Conservation (phyloP, 2,113 vertebrate genomes). For the Nothoprocta pentlandii region DNA sequence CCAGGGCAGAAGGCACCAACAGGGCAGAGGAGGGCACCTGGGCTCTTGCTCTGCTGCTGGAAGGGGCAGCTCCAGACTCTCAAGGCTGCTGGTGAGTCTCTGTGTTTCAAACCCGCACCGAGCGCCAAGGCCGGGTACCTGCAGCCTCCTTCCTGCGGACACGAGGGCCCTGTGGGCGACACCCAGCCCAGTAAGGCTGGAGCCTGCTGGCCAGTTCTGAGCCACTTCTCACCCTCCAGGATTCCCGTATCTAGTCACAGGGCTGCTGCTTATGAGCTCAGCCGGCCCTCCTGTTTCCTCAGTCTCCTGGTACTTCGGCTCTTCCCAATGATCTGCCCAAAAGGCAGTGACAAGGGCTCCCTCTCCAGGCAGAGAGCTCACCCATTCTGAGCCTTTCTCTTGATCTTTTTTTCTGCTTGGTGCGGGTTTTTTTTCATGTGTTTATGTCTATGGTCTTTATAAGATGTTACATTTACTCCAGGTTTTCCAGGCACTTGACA, state of each 20-base stretch:
- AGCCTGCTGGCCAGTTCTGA: background rate
- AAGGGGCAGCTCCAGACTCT: background rate
- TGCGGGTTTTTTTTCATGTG: background rate
- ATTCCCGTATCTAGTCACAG: background rate
- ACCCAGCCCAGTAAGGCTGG: no score
- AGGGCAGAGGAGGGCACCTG: background rate
- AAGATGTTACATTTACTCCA: background rate
- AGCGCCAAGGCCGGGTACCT: background rate
- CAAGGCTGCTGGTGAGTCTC: background rate
- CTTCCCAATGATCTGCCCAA: background rate
- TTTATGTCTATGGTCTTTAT: background rate
- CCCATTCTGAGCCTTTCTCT: background rate
- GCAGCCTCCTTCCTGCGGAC: no score
- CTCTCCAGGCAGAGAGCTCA: background rate
- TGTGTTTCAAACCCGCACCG: rapidly evolving
- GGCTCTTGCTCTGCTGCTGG: background rate
- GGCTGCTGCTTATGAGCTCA: background rate
- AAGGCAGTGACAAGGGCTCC: background rate
- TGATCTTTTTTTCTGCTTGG: background rate
- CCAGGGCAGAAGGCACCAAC: background rate
- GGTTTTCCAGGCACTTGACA: background rate
- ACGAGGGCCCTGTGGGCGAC: background rate
- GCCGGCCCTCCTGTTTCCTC: background rate
- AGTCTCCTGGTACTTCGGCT: background rate
- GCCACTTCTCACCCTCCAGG: background rate